Evolutionary conservation across 2,113 vertebrate genomes (phyloP).

Genomic region (Loxodonta africana): DNA sequence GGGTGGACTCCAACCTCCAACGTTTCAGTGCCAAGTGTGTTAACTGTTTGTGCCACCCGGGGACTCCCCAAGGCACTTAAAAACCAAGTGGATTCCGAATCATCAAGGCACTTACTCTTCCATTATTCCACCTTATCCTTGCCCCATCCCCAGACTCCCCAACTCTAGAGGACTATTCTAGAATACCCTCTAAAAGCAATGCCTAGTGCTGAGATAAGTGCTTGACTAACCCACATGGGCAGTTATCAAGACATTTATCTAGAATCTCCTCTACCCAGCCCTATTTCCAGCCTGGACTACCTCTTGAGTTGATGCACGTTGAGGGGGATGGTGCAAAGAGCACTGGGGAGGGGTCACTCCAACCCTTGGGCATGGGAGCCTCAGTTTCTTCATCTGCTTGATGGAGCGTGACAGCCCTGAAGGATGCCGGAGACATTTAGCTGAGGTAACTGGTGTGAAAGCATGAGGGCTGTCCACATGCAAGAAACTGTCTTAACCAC

Average conservation of each 20-base stretch:
- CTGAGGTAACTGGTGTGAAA: fast-evolving
- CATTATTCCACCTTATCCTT: too few species aligned
- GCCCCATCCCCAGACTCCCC: not conserved
- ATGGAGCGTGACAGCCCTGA: not conserved
- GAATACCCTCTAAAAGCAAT: not conserved
- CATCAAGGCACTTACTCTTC: too few species aligned
- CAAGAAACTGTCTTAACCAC: fast-evolving
- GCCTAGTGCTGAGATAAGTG: not conserved
- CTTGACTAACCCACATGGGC: not conserved
- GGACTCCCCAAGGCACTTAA: not conserved
- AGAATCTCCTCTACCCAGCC: not conserved
- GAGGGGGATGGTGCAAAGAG: not conserved
- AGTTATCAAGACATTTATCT: not conserved
- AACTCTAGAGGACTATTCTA: not conserved
- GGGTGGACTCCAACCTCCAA: not conserved
- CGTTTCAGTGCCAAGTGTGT: not conserved
- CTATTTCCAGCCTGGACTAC: not conserved
- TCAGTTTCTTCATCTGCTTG: not conserved
- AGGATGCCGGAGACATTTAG: fast-evolving
- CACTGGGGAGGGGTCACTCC: not conserved
- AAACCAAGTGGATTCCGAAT: not conserved
- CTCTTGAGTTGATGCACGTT: not conserved
- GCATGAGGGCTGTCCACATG: fast-evolving
- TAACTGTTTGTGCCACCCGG: too few species aligned
- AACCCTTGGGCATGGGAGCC: not conserved